Conservation (phyloP, 2,888 invertebrate species). For the Plutella xylostella region DNA sequence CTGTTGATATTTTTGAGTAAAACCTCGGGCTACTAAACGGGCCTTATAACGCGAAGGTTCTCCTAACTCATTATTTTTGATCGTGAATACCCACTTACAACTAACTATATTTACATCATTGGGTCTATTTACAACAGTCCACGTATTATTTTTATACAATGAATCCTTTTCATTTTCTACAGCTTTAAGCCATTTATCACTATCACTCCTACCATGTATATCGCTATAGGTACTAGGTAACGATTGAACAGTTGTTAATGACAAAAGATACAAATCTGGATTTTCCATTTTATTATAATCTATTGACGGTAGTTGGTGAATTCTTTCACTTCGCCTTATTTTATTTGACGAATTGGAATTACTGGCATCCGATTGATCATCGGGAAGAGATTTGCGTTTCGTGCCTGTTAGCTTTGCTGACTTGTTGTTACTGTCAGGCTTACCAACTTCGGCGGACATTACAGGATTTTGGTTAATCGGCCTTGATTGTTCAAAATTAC, state of each 20-base stretch:
- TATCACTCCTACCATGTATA: slow-evolving; percentile 15
- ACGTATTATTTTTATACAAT: slow-evolving; percentile 20
- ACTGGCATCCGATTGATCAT: slow-evolving; percentile 14
- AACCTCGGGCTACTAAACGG: slow-evolving; percentile 25
- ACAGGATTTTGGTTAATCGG: slow-evolving; percentile 7
- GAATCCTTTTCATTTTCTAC: slow-evolving; percentile 19
- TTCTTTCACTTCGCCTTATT: slow-evolving; percentile 13
- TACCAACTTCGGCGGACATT: not conserved
- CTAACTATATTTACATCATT: slow-evolving; percentile 21
- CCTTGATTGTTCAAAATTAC: slow-evolving; percentile 23
- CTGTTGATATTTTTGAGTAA: slow-evolving; percentile 21
- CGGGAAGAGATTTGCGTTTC: too few species aligned
- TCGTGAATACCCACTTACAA: slow-evolving; percentile 20
- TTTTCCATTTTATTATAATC: slow-evolving; percentile 14
- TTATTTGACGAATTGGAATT: slow-evolving; percentile 7
- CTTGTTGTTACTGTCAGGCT: not conserved
- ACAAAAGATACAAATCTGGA: too few species aligned
- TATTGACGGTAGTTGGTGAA: slow-evolving; percentile 25
- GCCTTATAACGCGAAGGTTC: slow-evolving; percentile 21
- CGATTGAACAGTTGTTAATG: slow-evolving; percentile 6
- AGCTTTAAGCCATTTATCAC: slow-evolving; percentile 15
- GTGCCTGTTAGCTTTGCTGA: too few species aligned
- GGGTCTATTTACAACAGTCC: slow-evolving; percentile 19
- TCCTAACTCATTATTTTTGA: slow-evolving; percentile 20
- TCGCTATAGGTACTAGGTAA: slow-evolving; percentile 17